Percentiles rank a stretch among this genome's conserved stretches.
Evolutionary conservation across 1,140 invertebrate genomes (phyloP).

Genomic region (Pantala flavescens): DNA sequence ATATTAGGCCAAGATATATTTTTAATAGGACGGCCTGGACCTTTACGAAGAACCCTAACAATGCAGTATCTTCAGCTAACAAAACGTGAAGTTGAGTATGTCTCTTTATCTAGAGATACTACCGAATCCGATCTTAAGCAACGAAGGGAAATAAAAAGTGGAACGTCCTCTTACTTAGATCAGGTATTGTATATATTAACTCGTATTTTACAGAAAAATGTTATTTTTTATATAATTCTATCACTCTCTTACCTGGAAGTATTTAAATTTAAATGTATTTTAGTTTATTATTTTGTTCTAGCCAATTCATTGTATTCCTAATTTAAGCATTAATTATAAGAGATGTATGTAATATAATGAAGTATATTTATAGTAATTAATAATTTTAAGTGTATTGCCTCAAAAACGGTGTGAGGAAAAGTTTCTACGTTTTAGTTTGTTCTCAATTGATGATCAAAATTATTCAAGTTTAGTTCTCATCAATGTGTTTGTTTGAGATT

Average conservation of each 20-base stretch:
- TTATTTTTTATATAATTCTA: background rate
- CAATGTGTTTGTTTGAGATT: no score
- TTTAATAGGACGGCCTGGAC: constrained; percentile 81
- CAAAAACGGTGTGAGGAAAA: no score
- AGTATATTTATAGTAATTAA: no score
- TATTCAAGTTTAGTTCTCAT: no score
- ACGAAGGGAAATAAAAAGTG: constrained; percentile 76
- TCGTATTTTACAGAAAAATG: no score
- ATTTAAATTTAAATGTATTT: background rate
- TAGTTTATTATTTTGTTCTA: no score
- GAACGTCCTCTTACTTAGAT: constrained; percentile 85
- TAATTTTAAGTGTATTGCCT: no score
- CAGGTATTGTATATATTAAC: constrained; percentile 47
- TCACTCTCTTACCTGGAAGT: background rate
- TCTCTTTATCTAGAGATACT: constrained; percentile 87
- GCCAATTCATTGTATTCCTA: no score
- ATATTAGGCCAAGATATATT: constrained; percentile 89
- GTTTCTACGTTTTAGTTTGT: no score
- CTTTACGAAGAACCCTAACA: constrained; percentile 62
- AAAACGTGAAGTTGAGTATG: constrained; percentile 82
- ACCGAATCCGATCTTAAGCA: constrained; percentile 96
- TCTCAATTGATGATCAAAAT: no score
- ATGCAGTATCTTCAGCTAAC: constrained; percentile 83
- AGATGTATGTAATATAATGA: no score
- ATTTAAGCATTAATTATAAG: no score